Evolutionary conservation across 2,113 vertebrate genomes (phyloP).

Genomic region (Grallaria varia): DNA sequence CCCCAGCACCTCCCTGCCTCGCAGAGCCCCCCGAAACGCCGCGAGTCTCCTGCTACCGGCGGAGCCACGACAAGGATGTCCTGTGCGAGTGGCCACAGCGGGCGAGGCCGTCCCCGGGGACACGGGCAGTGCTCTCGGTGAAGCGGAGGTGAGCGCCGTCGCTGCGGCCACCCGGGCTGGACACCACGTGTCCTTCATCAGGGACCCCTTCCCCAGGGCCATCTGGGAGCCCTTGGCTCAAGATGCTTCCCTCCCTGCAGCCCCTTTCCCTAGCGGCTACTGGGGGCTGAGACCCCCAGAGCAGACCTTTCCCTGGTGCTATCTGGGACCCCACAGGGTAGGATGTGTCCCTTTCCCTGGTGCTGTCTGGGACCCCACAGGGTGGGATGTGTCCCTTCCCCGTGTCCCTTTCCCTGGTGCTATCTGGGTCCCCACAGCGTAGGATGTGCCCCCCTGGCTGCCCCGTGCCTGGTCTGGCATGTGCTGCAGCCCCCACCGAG

Average conservation of each 20-base stretch:
- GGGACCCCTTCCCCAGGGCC: neutral
- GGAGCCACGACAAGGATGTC: conserved; percentile 30
- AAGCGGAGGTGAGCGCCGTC: conserved; percentile 36
- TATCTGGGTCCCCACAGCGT: rapidly evolving
- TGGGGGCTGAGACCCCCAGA: neutral
- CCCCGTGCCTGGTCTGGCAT: neutral
- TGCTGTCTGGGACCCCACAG: neutral
- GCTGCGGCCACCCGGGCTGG: neutral
- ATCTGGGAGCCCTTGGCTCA: neutral
- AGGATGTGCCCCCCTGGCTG: neutral
- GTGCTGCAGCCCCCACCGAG: neutral
- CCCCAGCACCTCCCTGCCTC: neutral
- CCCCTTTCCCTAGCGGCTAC: neutral
- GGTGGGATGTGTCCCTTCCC: neutral
- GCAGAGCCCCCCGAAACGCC: conserved; percentile 66
- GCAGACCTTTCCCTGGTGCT: neutral
- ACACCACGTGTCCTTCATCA: neutral
- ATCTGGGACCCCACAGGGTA: neutral
- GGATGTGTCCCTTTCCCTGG: neutral
- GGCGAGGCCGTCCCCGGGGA: neutral
- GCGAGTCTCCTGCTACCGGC: conserved; percentile 50
- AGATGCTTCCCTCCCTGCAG: neutral
- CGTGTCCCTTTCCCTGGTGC: neutral
- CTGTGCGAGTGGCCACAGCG: conserved; percentile 67
- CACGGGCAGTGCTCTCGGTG: conserved; percentile 42